Percentiles rank a stretch among this genome's conserved stretches.
These are phyloP conservation scores for human (Homo sapiens) DNA, from an alignment of 2,113 vertebrate species.

Conservation along the genomic window DNA sequence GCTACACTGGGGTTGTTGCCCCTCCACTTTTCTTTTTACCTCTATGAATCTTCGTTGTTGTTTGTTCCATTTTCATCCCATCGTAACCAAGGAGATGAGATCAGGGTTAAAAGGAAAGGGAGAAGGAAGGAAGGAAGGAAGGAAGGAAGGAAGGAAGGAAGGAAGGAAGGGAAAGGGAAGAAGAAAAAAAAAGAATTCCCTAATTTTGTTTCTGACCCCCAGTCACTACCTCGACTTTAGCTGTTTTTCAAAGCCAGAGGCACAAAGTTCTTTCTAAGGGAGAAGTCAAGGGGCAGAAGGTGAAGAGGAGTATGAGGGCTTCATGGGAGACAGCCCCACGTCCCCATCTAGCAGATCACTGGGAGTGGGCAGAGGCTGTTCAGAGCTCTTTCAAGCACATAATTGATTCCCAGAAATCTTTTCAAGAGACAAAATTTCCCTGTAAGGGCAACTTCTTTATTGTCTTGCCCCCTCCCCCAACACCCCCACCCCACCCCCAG, in stretches of 20 bases:
- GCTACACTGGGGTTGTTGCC: rapidly evolving
- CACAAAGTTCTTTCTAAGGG: not conserved
- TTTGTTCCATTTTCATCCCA: not conserved
- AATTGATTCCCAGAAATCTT: not conserved
- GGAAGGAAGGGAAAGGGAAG: not conserved
- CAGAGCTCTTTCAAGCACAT: not conserved
- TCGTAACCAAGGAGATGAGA: not conserved
- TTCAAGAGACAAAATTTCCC: not conserved
- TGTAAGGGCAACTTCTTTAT: not conserved
- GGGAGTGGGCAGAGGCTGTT: not conserved
- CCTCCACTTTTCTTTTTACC: not conserved
- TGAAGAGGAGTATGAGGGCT: too few relatives aligned
- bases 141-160: not conserved
- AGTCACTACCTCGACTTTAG: not conserved
- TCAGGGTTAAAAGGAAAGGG: not conserved
- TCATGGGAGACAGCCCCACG: not conserved
- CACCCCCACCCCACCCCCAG: too few relatives aligned
- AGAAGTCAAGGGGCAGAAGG: not conserved
- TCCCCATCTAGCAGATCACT: not conserved
- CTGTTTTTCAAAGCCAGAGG: not conserved
- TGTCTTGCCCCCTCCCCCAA: not conserved
- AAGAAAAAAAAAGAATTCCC: not conserved
- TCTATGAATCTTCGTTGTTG: not conserved
- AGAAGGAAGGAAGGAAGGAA: not conserved
- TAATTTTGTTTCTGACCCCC: not conserved